Evolutionary conservation across 2,113 vertebrate genomes (phyloP).

Genomic region (Lamprotornis superbus): DNA sequence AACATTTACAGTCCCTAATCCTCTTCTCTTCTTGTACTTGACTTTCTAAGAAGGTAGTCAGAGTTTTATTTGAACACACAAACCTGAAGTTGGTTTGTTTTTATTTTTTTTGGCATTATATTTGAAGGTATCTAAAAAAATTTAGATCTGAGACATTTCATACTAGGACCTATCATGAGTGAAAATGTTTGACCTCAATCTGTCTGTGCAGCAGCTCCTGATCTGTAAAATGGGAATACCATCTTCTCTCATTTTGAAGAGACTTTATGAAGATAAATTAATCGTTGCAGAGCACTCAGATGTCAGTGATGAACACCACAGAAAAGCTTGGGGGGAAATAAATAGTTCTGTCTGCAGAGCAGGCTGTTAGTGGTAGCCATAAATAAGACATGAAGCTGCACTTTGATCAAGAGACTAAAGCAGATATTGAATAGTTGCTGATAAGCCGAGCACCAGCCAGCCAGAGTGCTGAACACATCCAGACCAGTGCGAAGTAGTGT

Average conservation of each 20-base stretch:
- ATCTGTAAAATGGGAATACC: constrained; percentile 53
- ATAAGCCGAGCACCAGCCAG: not conserved
- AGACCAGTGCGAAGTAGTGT: not conserved
- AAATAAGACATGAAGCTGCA: constrained; percentile 58
- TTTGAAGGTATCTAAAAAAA: not conserved
- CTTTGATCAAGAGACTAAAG: constrained; percentile 43
- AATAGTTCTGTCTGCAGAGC: constrained; percentile 43
- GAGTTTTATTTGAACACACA: not conserved
- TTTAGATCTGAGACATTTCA: constrained; percentile 37
- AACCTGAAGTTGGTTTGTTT: not conserved
- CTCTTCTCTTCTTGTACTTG: not conserved
- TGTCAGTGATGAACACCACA: constrained; percentile 60
- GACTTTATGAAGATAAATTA: constrained; percentile 60
- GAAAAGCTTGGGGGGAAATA: constrained; percentile 36
- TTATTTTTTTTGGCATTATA: not conserved
- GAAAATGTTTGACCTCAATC: constrained; percentile 59
- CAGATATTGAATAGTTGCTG: constrained; percentile 23
- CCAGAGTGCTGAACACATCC: not conserved
- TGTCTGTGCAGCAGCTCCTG: constrained; percentile 49
- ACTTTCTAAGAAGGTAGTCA: not conserved
- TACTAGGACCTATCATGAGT: constrained; percentile 7
- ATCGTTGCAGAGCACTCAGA: constrained; percentile 50
- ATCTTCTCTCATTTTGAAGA: constrained; percentile 47
- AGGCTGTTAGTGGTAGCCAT: constrained; percentile 52
- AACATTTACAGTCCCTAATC: not conserved